A percentile compares a stretch with the other conserved stretches of the same genome.
These are phyloP conservation scores for Limnephilus lunatus DNA, from an alignment of 2,888 invertebrate genomes.

Conservation along the genomic window DNA sequence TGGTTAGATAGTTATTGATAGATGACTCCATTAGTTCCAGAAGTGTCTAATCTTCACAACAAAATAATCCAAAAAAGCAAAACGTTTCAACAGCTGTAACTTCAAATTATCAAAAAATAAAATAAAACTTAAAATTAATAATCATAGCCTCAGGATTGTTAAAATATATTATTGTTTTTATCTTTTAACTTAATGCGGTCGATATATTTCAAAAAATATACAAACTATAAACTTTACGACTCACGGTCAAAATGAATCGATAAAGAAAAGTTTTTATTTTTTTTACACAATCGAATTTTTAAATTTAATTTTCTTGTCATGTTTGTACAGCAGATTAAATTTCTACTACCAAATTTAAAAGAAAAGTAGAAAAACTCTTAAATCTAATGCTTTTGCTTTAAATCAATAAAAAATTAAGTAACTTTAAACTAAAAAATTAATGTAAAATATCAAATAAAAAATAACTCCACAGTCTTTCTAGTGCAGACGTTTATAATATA, in stretches of 20 bases:
- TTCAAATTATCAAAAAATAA: constrained; percentile 10
- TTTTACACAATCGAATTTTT: background rate
- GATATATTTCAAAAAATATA: background rate
- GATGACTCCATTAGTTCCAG: background rate
- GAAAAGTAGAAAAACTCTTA: background rate
- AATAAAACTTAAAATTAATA: constrained; percentile 32
- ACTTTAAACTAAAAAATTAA: background rate
- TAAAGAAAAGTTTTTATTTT: background rate
- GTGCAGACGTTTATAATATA: background rate
- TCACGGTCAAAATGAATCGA: background rate
- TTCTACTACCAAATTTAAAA: background rate
- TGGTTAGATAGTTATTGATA: background rate
- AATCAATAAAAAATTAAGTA: constrained; percentile 12
- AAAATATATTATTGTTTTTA: constrained; percentile 15
- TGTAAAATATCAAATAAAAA: background rate
- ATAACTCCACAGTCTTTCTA: background rate
- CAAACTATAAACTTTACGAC: background rate
- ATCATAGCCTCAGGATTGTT: constrained; percentile 25
- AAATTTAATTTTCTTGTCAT: background rate
- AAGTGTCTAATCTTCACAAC: background rate
- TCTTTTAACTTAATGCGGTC: background rate
- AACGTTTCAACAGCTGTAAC: background rate
- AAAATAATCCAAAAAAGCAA: background rate
- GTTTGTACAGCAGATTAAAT: background rate
- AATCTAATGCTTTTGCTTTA: background rate